Percentiles rank a stretch among this genome's conserved stretches.
These are phyloP conservation scores for Ochropacha duplaris DNA, from an alignment of 2,888 invertebrate species.

Conservation along the genomic window DNA sequence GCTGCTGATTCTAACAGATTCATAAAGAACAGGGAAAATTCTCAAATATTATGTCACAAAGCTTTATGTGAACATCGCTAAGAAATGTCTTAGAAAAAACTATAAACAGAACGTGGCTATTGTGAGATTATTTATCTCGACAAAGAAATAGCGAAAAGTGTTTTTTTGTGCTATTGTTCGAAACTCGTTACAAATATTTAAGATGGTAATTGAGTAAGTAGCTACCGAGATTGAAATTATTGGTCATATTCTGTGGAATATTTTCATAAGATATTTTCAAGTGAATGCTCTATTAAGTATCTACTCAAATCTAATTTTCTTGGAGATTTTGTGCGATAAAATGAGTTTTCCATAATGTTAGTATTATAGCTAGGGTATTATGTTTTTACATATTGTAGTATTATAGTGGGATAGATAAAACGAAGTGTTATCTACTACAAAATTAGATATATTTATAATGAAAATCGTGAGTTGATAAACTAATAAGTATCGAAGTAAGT, in stretches of 20 bases:
- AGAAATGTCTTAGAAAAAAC: not conserved
- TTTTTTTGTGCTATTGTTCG: not conserved
- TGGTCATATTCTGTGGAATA: not conserved
- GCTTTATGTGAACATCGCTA: not conserved
- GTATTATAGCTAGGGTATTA: not conserved
- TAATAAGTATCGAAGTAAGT: not conserved
- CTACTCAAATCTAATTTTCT: not conserved
- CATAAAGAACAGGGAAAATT: too few species aligned
- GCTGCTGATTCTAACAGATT: too few species aligned
- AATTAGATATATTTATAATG: not conserved
- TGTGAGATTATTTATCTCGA: too few species aligned
- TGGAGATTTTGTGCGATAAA: not conserved
- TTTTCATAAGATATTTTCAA: not conserved
- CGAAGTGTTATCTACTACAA: not conserved
- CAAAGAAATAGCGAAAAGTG: too few species aligned
- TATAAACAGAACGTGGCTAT: not conserved
- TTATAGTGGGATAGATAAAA: not conserved
- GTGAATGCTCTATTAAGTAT: not conserved
- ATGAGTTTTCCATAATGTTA: not conserved
- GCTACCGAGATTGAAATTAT: not conserved
- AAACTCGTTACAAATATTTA: not conserved
- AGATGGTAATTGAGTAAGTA: not conserved
- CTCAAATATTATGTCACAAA: not conserved
- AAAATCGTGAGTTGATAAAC: not conserved
- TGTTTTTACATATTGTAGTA: not conserved